Base-by-base conservation (phyloP, 1,140 invertebrate species). In the Probaryconus sp. region DNA sequence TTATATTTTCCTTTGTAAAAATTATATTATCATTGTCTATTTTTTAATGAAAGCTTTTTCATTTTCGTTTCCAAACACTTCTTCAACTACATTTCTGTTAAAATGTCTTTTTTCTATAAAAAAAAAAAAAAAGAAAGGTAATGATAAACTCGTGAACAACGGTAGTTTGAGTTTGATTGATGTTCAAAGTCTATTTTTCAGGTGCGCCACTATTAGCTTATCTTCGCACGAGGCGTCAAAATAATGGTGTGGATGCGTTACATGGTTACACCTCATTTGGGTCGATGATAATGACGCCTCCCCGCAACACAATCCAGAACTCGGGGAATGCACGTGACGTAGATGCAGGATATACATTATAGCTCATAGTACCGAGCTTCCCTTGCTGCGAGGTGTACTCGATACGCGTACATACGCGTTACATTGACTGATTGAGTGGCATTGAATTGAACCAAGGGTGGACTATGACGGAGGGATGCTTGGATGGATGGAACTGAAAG, bases 351-450 rank as follows among this genome's bases (percentile, higher is more conserved):
- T 71, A 71, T 51, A 67, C 61, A 67, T 61, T 72, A 72, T 72
- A 72, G 68, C 60, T 56, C 51, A 64, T 58, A 64, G 58, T 56
- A 53, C 45, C 5, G 47, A 53, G 73, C 79, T 81, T 81, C 80
- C 24, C 70, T 61, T 42, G 78, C 67, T 75, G 73, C 67, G 68
- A 78, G 80, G 79, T 74, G 68, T 33, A 58, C 58, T 63, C 67
- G 60, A 72, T 76, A 61, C 76, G 71, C 74, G 70, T 79, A 79
- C 81, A 80, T 81, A 77, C 75, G 83, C 78, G 83, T 87, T 86
- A 86, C 83, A 85, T 84, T 83, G 84, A 86, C 84, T 86, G 84
- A 87, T 86, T 86, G 85, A 87, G 85, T 86, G 83, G 83, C 82
- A 85, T 87, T 86, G 83, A 85, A 87, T 85, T 84, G 83, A 85